Evolutionary conservation across 2,113 vertebrate species (phyloP).

Genomic region (Alces alces): DNA sequence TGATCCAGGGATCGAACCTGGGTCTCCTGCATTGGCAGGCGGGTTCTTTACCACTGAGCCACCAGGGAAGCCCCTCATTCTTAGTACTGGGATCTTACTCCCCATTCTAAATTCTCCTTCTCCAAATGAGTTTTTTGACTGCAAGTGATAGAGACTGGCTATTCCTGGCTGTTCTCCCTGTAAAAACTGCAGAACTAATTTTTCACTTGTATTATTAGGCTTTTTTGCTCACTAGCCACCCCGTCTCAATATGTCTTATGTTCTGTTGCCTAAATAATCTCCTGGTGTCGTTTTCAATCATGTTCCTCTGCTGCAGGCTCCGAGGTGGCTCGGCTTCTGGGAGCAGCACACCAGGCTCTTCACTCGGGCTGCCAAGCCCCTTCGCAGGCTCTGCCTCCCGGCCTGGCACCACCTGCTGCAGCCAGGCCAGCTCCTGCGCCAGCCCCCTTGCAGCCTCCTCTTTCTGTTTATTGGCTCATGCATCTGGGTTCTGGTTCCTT

Average conservation of each 20-base stretch:
- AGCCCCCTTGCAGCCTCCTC: not conserved
- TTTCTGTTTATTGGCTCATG: not conserved
- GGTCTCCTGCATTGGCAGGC: not conserved
- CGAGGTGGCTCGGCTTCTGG: not conserved
- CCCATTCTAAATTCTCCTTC: not conserved
- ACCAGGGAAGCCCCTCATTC: not conserved
- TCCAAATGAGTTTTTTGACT: not conserved
- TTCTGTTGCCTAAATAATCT: not conserved
- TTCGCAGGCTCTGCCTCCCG: not conserved
- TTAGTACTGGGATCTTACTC: not conserved
- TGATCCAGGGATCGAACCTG: not conserved
- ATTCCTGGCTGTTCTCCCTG: not conserved
- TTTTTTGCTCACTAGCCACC: not conserved
- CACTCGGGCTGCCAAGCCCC: fast-evolving
- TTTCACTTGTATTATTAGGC: not conserved
- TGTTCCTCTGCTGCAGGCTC: not conserved
- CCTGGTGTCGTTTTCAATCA: not conserved
- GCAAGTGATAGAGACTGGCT: not conserved
- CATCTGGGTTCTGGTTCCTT: not conserved
- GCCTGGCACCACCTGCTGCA: too few species aligned
- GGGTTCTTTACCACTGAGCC: not conserved
- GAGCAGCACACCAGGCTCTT: not conserved
- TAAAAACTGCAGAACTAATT: not conserved
- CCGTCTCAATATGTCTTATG: not conserved
- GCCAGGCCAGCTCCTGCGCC: too few species aligned